Evolutionary conservation across 2,113 vertebrate genomes (phyloP).

Genomic region (Mesoclemmys tuberculata): DNA sequence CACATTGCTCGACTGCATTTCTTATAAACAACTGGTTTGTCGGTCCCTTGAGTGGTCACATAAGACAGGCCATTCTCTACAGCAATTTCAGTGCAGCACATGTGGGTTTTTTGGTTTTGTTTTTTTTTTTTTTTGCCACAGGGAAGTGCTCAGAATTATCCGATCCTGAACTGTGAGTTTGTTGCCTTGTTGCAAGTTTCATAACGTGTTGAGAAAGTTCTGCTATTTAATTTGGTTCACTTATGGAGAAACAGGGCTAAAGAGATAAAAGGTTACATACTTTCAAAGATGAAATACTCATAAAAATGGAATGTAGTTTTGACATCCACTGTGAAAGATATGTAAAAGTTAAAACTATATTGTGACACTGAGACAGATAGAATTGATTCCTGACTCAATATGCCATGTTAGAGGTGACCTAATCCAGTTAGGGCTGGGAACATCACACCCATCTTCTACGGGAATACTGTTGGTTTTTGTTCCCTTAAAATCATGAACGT

Average conservation of each 20-base stretch:
- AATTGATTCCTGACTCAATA: background rate
- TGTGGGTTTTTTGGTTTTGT: too few species aligned
- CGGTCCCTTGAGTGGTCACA: background rate
- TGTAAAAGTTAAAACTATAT: accelerated
- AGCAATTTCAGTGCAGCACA: background rate
- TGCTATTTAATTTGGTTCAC: background rate
- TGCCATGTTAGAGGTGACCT: background rate
- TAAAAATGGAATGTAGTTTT: background rate
- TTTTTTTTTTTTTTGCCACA: too few species aligned
- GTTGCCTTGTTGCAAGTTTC: background rate
- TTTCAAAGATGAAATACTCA: background rate
- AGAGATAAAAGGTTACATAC: background rate
- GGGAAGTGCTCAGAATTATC: background rate
- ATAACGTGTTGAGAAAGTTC: background rate
- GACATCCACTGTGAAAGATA: background rate
- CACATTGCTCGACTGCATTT: background rate
- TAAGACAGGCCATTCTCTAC: background rate
- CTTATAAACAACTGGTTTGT: background rate
- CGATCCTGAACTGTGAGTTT: background rate
- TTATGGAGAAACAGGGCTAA: background rate
- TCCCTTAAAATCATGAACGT: background rate
- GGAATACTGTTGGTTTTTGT: background rate
- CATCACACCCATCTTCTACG: background rate
- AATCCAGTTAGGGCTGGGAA: background rate
- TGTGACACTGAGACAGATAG: accelerated